Evolutionary conservation across 2,113 vertebrate genomes (phyloP).

Genomic region (Dromas ardeola): DNA sequence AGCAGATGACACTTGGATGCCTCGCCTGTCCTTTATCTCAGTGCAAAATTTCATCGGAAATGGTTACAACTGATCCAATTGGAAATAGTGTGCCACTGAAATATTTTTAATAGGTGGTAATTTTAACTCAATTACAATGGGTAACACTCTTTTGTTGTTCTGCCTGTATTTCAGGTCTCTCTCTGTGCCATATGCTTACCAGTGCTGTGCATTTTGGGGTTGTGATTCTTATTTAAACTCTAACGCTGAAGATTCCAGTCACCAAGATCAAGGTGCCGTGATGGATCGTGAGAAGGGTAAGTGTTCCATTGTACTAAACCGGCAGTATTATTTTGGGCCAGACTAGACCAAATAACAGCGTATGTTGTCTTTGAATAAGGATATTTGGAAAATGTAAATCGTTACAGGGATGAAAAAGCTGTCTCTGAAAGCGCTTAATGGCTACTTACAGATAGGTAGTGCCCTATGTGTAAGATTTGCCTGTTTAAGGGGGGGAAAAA

Average conservation of each 20-base stretch:
- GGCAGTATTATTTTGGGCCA: background rate
- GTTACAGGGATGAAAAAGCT: background rate
- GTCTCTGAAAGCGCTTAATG: background rate
- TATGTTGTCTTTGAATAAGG: background rate
- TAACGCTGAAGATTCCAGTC: constrained; percentile 74
- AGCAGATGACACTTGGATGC: background rate
- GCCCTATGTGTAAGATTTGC: background rate
- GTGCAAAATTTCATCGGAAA: background rate
- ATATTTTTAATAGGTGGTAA: background rate
- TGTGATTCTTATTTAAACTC: constrained; percentile 82
- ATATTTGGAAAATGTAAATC: background rate
- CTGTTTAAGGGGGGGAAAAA: background rate
- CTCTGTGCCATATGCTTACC: constrained; percentile 95
- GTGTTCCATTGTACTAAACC: background rate
- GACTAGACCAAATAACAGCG: background rate
- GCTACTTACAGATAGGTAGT: background rate
- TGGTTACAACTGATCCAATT: background rate
- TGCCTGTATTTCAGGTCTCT: constrained; percentile 81
- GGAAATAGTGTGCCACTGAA: background rate
- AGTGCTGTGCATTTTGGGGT: constrained; percentile 94
- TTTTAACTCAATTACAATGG: background rate
- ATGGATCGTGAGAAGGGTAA: constrained; percentile 69
- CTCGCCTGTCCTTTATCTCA: background rate
- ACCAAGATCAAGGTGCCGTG: constrained; percentile 73
- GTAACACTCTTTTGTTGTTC: background rate